Percentiles rank a stretch among this genome's conserved stretches.
phyloP scores from a whole-genome alignment of 2,888 invertebrate genomes.

The Cryptosula pallasiana region DNA sequence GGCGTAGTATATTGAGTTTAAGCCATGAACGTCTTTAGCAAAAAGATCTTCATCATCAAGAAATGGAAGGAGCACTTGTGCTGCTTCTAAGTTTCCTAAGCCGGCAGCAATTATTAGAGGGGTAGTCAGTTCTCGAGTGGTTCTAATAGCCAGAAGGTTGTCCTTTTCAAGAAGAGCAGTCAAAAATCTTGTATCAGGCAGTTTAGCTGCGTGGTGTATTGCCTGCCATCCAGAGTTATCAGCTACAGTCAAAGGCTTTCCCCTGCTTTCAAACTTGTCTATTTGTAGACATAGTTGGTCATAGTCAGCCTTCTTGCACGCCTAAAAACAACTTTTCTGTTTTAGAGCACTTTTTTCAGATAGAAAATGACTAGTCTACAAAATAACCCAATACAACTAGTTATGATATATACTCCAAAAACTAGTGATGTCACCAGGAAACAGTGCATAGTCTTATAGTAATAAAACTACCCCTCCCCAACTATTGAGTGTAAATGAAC shows the following conservation, averaged over 20 bases:
- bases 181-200: background rate
- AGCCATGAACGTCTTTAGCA: background rate
- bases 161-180: background rate
- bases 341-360: too few species aligned
- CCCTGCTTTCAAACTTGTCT: background rate
- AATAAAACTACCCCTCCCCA: too few species aligned
- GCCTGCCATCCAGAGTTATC: background rate
- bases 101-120: background rate
- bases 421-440: too few species aligned
- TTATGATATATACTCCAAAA: too few species aligned
- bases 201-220: background rate
- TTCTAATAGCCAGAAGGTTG: background rate
- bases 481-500: too few species aligned
- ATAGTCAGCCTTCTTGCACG: background rate
- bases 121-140: background rate
- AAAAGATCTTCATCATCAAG: background rate
- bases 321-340: too few species aligned
- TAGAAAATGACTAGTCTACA: too few species aligned
- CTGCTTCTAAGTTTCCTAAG: background rate
- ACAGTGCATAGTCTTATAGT: too few species aligned
- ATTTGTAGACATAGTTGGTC: background rate
- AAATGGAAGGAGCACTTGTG: background rate
- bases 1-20: background rate
- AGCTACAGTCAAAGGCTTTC: background rate
- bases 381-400: too few species aligned